phyloP scores from a whole-genome alignment of 35 echinoderm and acorn worm species.

The Patiria miniata region DNA sequence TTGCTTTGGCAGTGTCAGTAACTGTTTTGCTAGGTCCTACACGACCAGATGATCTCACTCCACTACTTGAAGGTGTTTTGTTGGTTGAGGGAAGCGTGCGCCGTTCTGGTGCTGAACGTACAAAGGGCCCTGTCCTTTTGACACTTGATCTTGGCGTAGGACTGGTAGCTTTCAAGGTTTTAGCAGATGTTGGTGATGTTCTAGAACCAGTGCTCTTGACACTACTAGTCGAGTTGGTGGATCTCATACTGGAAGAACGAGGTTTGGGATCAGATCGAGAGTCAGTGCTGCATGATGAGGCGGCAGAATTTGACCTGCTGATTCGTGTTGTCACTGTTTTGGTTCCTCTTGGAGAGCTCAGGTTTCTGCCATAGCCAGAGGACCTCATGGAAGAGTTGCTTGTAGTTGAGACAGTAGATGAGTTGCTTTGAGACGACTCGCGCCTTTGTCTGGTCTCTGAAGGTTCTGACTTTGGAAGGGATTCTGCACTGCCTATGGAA shows the following conservation, averaged over 20 bases:
- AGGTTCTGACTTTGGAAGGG: not conserved
- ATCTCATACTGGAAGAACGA: not conserved
- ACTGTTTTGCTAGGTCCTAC: not conserved
- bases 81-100: not conserved
- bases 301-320: not conserved
- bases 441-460: not conserved
- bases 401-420: conserved; percentile 4
- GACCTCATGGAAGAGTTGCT: conserved; percentile 4
- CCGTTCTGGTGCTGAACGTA: not conserved
- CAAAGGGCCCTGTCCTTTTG: not conserved
- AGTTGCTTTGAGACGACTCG: conserved; percentile 24
- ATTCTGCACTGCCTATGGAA: not conserved
- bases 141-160: not conserved
- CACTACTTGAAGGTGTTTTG: not conserved
- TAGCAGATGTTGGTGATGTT: not conserved
- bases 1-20: not conserved
- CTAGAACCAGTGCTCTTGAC: not conserved
- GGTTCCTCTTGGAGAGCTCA: not conserved
- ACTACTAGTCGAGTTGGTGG: not conserved
- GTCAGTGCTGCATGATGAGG: conserved; percentile 5
- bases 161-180: not conserved
- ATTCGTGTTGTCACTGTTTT: not conserved
- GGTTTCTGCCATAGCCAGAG: not conserved
- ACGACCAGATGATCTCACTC: not conserved
- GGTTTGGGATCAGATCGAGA: not conserved